A percentile compares a stretch with the other conserved stretches of the same genome.
Conservation (phyloP, 2,888 invertebrate species). For the Eulithis prunata region DNA sequence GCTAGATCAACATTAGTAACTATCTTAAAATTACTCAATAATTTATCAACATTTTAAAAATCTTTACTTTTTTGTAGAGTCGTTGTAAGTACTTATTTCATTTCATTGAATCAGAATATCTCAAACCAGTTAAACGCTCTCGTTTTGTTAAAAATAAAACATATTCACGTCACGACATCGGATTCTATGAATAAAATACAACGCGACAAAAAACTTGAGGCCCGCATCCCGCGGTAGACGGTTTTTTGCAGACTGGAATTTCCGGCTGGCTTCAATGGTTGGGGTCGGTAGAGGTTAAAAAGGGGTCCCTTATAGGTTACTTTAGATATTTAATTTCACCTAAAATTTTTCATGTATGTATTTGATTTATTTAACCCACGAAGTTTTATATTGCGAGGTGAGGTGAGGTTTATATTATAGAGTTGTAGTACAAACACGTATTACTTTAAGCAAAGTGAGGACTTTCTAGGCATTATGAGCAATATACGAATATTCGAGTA, state of each 20-base stretch:
- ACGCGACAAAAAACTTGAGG: conserved; percentile 25
- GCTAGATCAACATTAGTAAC: too few species aligned
- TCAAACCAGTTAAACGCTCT: not conserved
- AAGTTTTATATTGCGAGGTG: too few species aligned
- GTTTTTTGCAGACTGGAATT: conserved; percentile 57
- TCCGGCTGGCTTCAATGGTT: conserved; percentile 48
- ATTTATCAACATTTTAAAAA: not conserved
- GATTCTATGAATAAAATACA: conserved; percentile 19
- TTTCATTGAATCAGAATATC: not conserved
- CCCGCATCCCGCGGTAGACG: conserved; percentile 31
- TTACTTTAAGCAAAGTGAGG: too few species aligned
- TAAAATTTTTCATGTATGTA: too few species aligned
- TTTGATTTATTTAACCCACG: too few species aligned
- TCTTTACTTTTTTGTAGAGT: not conserved
- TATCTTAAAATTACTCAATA: too few species aligned
- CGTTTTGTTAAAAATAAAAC: conserved; percentile 18
- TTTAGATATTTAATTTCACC: too few species aligned
- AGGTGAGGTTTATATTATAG: too few species aligned
- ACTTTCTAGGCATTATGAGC: too few species aligned
- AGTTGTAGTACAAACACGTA: too few species aligned
- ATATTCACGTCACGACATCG: conserved; percentile 21
- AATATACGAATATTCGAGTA: too few species aligned
- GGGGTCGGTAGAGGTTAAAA: conserved; percentile 41
- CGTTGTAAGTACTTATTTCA: too few species aligned
- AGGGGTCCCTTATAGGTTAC: conserved; percentile 1